phyloP scores from a whole-genome alignment of 2,113 vertebrate genomes.

The Epinephelus moara region DNA sequence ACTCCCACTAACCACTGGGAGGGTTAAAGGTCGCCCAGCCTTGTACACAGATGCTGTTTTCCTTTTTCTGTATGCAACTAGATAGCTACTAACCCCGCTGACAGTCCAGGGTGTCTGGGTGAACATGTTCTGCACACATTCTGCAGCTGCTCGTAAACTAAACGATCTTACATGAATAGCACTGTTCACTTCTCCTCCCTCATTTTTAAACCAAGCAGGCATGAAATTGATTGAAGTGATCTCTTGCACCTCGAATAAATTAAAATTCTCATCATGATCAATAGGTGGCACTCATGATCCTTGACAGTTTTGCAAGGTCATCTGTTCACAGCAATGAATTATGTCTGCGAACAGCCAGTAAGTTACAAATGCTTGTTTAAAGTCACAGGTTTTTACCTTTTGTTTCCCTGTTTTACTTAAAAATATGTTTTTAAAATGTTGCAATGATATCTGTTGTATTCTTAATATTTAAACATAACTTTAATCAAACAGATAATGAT shows the following conservation, averaged over 20 bases:
- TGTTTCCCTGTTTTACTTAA: background rate
- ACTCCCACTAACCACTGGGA: conserved; percentile 34
- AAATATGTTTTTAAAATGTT: background rate
- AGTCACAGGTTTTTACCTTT: background rate
- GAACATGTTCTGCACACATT: background rate
- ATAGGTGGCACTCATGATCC: conserved; percentile 63
- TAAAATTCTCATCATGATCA: conserved; percentile 47
- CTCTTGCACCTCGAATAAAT: background rate
- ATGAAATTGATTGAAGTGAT: conserved; percentile 39
- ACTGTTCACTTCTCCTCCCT: conserved; percentile 7
- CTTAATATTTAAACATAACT: background rate
- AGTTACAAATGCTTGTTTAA: background rate
- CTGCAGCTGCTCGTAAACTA: conserved; percentile 23
- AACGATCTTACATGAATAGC: conserved; percentile 13
- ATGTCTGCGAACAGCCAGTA: background rate
- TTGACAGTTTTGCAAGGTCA: conserved; percentile 50
- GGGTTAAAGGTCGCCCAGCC: conserved; percentile 60
- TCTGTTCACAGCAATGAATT: conserved; percentile 14
- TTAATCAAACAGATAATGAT: background rate
- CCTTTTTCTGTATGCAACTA: conserved; percentile 30
- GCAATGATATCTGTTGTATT: background rate
- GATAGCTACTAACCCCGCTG: conserved; percentile 22
- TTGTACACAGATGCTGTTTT: conserved; percentile 62
- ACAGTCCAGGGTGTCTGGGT: background rate
- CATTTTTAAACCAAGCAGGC: conserved; percentile 22